Conservation (phyloP, 2,113 vertebrate species). For the Pseudonaja textilis region DNA sequence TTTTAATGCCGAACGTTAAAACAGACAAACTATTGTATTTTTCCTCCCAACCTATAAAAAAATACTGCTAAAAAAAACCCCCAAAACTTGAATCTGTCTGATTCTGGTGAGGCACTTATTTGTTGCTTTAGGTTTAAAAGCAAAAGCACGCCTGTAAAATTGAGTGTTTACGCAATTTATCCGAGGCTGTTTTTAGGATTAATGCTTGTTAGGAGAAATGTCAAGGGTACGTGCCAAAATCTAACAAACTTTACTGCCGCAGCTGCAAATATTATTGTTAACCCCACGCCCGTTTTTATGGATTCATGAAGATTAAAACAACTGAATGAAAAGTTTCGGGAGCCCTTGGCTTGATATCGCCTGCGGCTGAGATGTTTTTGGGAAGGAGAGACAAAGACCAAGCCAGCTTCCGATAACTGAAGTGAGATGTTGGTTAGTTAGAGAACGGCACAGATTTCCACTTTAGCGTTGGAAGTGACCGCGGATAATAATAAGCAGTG, state of each 20-base stretch:
- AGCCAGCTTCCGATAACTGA: background rate
- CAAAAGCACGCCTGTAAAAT: background rate
- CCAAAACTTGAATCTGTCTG: background rate
- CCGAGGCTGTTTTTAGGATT: background rate
- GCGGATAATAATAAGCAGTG: background rate
- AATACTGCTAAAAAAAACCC: background rate
- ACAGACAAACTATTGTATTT: background rate
- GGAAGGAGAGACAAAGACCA: background rate
- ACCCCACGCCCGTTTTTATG: background rate
- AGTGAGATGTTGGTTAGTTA: background rate
- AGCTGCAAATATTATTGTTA: background rate
- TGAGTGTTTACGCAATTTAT: background rate
- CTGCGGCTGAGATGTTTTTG: background rate
- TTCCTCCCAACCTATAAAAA: background rate
- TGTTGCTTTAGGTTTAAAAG: background rate
- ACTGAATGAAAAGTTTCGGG: background rate
- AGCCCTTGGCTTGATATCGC: background rate
- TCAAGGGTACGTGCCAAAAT: background rate
- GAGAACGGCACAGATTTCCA: background rate
- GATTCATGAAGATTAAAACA: background rate
- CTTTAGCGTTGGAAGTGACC: background rate
- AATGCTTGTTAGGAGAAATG: background rate
- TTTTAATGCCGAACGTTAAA: background rate
- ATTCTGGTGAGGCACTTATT: background rate
- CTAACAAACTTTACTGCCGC: background rate